phyloP scores from a whole-genome alignment of 2,113 vertebrate species.

The Gyps fulvus region DNA sequence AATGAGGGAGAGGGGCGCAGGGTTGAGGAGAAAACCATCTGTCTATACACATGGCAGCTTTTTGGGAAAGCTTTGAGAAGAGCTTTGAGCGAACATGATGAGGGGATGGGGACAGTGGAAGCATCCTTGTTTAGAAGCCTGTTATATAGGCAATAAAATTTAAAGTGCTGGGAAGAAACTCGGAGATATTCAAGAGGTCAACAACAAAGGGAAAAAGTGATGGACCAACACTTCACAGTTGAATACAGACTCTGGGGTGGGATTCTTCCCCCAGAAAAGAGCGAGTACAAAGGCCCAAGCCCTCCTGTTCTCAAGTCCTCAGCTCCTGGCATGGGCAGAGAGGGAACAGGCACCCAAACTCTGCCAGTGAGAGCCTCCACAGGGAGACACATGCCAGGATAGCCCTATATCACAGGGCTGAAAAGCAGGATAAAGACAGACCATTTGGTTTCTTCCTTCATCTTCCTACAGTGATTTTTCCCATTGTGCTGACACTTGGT shows the following conservation, averaged over 20 bases:
- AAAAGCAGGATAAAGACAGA: not conserved
- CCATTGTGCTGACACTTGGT: not conserved
- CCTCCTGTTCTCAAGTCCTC: not conserved
- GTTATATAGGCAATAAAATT: not conserved
- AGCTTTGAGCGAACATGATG: not conserved
- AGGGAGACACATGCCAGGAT: fast-evolving
- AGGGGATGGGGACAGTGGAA: not conserved
- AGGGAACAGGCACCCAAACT: not conserved
- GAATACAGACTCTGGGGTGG: not conserved
- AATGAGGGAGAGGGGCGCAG: not conserved
- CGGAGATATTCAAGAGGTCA: not conserved
- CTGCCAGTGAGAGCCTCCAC: not conserved
- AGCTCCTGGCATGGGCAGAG: not conserved
- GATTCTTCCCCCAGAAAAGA: not conserved
- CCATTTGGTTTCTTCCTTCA: not conserved
- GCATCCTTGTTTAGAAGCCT: not conserved
- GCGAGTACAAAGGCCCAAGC: not conserved
- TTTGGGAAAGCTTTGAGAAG: not conserved
- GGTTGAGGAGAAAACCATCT: not conserved
- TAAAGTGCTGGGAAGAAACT: not conserved
- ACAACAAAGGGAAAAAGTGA: not conserved
- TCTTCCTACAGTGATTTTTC: not conserved
- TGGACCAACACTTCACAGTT: not conserved
- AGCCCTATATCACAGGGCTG: not conserved
- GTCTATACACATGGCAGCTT: not conserved